Evolutionary conservation across 1,140 invertebrate species (phyloP).

Genomic region (Cotesia vestalis): DNA sequence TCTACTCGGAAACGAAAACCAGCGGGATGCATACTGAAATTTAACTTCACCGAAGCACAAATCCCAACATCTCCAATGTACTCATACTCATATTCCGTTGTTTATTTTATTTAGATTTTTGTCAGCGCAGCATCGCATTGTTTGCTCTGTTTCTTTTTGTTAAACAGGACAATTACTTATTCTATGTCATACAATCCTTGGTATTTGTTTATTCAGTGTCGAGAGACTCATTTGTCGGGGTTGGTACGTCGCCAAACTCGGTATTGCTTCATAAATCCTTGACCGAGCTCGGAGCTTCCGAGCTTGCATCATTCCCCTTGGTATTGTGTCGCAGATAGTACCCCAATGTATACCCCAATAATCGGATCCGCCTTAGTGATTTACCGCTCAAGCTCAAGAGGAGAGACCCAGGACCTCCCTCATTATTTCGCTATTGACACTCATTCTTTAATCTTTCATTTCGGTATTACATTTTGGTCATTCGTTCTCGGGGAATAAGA

Average conservation of each 20-base stretch:
- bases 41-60: not conserved
- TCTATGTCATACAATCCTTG: constrained; percentile 23
- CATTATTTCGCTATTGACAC: constrained; percentile 18
- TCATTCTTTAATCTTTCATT: not conserved
- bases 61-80: not conserved
- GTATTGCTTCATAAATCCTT: constrained; percentile 53
- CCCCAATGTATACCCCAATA: constrained; percentile 22
- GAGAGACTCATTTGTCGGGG: constrained; percentile 45
- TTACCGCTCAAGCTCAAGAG: constrained; percentile 4
- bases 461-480: no score
- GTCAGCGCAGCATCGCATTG: no score
- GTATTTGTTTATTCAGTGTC: constrained; percentile 51
- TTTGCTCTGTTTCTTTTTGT: not conserved
- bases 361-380: constrained; percentile 24
- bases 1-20: not conserved
- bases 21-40: not conserved
- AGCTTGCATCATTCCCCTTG: constrained; percentile 16
- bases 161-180: constrained; percentile 33
- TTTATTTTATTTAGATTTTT: constrained; percentile 12
- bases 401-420: not conserved
- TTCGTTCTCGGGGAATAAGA: no score
- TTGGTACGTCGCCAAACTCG: constrained; percentile 55
- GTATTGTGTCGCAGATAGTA: constrained; percentile 24
- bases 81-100: not conserved
- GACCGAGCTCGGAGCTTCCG: constrained; percentile 5